phyloP scores from a whole-genome alignment of 2,113 vertebrate species.

The Egretta garzetta region DNA sequence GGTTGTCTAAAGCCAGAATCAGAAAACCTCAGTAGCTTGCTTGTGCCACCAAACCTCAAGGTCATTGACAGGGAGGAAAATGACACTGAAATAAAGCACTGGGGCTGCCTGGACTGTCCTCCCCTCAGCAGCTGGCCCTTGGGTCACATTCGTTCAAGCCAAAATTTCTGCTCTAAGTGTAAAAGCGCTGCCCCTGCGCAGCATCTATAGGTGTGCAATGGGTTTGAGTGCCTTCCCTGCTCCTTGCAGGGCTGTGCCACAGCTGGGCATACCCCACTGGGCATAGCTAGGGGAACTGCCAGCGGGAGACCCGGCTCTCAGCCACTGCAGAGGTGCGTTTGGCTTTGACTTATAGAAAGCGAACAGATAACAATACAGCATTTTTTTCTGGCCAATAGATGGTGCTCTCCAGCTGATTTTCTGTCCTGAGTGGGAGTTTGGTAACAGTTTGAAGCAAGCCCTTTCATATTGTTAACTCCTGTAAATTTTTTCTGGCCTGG shows the following conservation, averaged over 20 bases:
- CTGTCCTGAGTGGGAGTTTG: background rate
- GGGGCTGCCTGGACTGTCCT: background rate
- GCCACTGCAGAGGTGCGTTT: rapidly evolving
- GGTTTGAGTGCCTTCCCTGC: background rate
- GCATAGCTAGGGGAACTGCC: rapidly evolving
- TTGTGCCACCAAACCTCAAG: background rate
- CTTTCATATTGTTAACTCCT: background rate
- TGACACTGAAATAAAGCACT: background rate
- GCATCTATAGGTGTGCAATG: rapidly evolving
- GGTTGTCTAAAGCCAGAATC: background rate
- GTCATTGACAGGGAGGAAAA: background rate
- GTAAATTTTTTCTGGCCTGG: background rate
- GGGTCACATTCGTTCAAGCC: rapidly evolving
- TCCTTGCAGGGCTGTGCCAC: background rate
- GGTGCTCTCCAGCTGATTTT: conserved; percentile 46
- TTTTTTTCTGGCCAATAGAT: background rate
- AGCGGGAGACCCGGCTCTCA: rapidly evolving
- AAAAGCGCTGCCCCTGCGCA: rapidly evolving
- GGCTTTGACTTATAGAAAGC: rapidly evolving
- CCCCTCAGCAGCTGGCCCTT: background rate
- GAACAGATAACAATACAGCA: rapidly evolving
- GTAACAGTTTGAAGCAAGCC: background rate
- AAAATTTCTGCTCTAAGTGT: background rate
- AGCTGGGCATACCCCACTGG: rapidly evolving
- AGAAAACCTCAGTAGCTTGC: background rate